Evolutionary conservation across 2,888 invertebrate species (phyloP).

Genomic region (Lithosia quadra): DNA sequence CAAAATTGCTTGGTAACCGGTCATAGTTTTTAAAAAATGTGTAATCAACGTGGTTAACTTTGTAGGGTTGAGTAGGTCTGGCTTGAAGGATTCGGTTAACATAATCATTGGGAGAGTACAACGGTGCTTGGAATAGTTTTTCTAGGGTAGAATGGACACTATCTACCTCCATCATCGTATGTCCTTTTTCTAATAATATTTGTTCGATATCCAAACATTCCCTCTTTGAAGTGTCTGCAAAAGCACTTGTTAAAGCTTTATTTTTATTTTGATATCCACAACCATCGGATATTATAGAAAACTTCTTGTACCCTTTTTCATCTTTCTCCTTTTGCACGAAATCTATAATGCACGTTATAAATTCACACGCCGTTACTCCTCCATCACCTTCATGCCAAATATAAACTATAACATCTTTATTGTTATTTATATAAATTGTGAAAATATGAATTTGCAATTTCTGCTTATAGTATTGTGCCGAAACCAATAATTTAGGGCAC

Average conservation of each 20-base stretch:
- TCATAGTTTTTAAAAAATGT: no score
- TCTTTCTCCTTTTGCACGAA: background rate
- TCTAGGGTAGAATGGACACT: slow-evolving; percentile 26
- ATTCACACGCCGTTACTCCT: slow-evolving; percentile 26
- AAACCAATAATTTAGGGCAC: no score
- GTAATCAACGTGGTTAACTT: no score
- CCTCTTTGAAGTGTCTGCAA: slow-evolving; percentile 1
- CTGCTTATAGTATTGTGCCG: no score
- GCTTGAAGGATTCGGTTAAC: no score
- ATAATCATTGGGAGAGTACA: background rate
- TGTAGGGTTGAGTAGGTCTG: no score
- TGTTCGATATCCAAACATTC: slow-evolving; percentile 18
- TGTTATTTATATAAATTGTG: slow-evolving; percentile 16
- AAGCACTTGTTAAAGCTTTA: slow-evolving; percentile 14
- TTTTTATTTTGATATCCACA: slow-evolving; percentile 28
- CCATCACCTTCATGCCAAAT: slow-evolving; percentile 25
- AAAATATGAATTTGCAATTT: background rate
- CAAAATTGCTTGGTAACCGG: no score
- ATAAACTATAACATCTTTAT: slow-evolving; percentile 15
- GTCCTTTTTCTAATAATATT: slow-evolving; percentile 29
- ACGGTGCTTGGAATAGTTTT: slow-evolving; percentile 17
- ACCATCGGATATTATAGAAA: slow-evolving; percentile 26
- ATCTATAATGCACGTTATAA: slow-evolving; percentile 10
- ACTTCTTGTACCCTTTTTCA: slow-evolving; percentile 23
- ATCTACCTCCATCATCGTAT: slow-evolving; percentile 25